A percentile compares a stretch with the other conserved stretches of the same genome.
phyloP scores from a whole-genome alignment of 2,797 vertebrate species.

The Zenarchopterus dispar region DNA sequence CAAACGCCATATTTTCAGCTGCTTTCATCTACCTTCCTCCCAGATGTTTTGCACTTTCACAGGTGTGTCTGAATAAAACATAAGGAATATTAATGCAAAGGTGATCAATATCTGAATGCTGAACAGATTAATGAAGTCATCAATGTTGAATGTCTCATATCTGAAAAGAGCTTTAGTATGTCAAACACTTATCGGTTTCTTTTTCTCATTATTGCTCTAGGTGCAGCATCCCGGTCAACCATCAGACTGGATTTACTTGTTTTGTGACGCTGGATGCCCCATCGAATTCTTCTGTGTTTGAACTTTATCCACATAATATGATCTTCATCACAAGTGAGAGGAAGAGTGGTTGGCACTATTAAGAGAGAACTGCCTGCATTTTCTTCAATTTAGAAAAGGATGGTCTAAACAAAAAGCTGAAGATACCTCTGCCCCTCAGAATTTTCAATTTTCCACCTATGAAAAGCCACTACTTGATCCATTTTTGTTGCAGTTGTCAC shows the following conservation, averaged over 20 bases:
- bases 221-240: constrained; percentile 22
- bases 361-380: not conserved
- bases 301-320: not conserved
- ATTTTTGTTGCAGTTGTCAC: constrained; percentile 6
- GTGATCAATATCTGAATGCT: too few species aligned
- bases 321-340: not conserved
- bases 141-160: too few species aligned
- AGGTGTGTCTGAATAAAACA: too few species aligned
- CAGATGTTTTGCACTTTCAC: too few species aligned
- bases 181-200: not conserved
- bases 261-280: not conserved
- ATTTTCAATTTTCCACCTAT: not conserved
- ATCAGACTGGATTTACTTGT: constrained; percentile 1
- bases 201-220: constrained; percentile 29
- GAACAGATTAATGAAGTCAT: too few species aligned
- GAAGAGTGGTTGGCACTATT: not conserved
- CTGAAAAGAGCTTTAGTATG: not conserved
- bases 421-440: not conserved
- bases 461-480: too few species aligned
- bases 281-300: too few species aligned
- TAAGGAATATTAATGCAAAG: too few species aligned
- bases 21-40: too few species aligned
- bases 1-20: too few species aligned
- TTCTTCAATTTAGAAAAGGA: not conserved
- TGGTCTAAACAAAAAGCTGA: constrained; percentile 3